Base-by-base conservation (phyloP, 1,140 invertebrate genomes). In the Melitaea cinxia region DNA sequence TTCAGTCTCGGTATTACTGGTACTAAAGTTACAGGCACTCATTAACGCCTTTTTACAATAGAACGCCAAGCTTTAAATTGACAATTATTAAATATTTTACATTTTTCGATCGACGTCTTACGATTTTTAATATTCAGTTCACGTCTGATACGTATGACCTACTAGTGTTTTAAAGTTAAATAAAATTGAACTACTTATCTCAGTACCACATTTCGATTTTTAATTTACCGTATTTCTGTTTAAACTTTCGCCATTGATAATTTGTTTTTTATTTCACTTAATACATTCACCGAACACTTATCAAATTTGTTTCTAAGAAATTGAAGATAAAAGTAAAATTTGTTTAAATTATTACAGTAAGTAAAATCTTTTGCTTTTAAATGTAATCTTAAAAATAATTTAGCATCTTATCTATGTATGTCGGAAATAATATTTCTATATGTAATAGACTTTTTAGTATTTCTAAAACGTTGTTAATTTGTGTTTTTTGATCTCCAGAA, bases 181-280 rank as follows among this genome's bases (percentile, higher is more conserved):
- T 47, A 21, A 47, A 47, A 21, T 6, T 12, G 21, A 47, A n/a
- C 10, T 23, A 23, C 6, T 47, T 47, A 47, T 21, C 19, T 57
- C 15, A 26, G 12, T 5, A 28, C 10, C 54, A 28, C 37, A 45
- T 57, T 57, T 45, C 37, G 37, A 15, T n/a, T 57, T 26, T 42
- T 42, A 35, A 26, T 14, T 57, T 57, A 57, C 33, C n/a, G 23
- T 19, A 57, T 28, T 45, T 57, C 23, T 15, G 24, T 42, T 17
- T 26, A 24, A 23, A 56, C 53, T 39, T 56, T 42, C 23, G 35
- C 35, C 21, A 2, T 28, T 19, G n/a, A 56, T 35, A 12, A 56
- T 17, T 15, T 17, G 19, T 21, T 23, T 10, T 21, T 23, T 2
- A 39, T 39, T 33, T 10, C 12, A 2, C 6, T 15, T 9, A 17